These are phyloP conservation scores for Leptinotarsa lineolata DNA, from an alignment of 1,140 invertebrate genomes.

Conservation along the genomic window DNA sequence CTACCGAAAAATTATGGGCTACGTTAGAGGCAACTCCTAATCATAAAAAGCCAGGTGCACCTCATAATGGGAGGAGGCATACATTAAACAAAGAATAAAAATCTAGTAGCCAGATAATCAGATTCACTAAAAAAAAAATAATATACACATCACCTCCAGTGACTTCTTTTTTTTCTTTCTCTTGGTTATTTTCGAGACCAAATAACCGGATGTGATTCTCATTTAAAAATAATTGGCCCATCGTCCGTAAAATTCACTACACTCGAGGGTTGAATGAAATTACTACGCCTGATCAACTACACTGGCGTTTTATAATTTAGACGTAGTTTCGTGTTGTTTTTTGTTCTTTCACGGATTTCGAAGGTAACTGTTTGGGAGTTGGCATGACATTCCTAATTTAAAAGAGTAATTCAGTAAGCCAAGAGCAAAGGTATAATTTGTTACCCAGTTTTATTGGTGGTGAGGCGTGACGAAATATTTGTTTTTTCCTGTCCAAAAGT, in stretches of 20 bases:
- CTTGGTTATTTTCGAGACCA: constrained; percentile 3
- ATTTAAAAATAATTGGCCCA: constrained; percentile 28
- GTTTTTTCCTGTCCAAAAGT: not conserved
- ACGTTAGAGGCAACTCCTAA: not conserved
- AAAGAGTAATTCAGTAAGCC: not conserved
- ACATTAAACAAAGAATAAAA: not conserved
- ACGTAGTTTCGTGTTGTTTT: constrained; percentile 4
- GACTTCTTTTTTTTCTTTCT: constrained; percentile 18
- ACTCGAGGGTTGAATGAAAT: constrained; percentile 25
- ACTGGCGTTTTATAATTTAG: constrained; percentile 25
- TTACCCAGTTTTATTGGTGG: not conserved
- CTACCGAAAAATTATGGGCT: not conserved
- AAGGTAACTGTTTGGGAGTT: not conserved
- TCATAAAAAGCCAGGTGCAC: not conserved
- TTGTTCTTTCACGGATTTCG: constrained; percentile 2
- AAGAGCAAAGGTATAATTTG: not conserved
- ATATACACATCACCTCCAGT: constrained; percentile 22
- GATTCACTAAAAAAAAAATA: constrained; percentile 9
- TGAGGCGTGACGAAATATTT: not conserved
- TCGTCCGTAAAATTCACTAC: constrained; percentile 25
- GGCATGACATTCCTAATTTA: not conserved
- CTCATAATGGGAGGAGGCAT: not conserved
- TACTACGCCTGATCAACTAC: constrained; percentile 22
- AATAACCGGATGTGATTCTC: constrained; percentile 25
- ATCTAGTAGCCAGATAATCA: not conserved